Percentiles rank a stretch among this genome's conserved stretches.
Evolutionary conservation across 2,888 invertebrate genomes (phyloP).

Genomic region (Pandemis corylana): DNA sequence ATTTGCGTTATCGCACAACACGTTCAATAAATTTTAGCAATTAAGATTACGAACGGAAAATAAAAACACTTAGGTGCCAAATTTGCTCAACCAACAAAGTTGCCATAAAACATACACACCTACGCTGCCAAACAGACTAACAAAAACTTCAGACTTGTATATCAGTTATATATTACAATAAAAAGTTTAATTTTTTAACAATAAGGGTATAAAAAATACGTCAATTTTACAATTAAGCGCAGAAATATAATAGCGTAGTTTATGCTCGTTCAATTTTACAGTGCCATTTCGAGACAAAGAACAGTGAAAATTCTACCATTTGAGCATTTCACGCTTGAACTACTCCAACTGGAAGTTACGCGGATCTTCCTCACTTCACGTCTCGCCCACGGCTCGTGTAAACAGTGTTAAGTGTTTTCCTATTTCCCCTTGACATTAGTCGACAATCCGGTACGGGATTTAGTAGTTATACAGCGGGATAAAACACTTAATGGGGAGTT

Average conservation of each 20-base stretch:
- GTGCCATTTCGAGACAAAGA: not conserved
- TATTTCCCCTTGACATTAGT: constrained; percentile 59
- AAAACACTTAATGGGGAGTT: constrained; percentile 13
- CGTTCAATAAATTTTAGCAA: too few relatives aligned
- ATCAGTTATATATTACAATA: too few relatives aligned
- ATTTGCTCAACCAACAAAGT: too few relatives aligned
- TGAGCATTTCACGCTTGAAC: constrained; percentile 19
- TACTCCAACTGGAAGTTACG: constrained; percentile 29
- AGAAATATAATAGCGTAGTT: not conserved
- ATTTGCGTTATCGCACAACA: too few relatives aligned
- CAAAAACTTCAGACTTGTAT: too few relatives aligned
- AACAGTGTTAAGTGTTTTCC: constrained; percentile 61
- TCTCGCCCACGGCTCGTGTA: constrained; percentile 51
- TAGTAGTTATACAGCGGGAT: constrained; percentile 10
- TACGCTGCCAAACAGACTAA: too few relatives aligned
- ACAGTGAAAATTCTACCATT: constrained; percentile 15
- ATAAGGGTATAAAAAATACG: too few relatives aligned
- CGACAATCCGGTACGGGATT: constrained; percentile 32
- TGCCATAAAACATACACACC: too few relatives aligned
- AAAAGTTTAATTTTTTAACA: too few relatives aligned
- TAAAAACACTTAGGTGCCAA: too few relatives aligned
- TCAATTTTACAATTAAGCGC: not conserved
- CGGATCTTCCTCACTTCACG: constrained; percentile 45
- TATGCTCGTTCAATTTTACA: not conserved
- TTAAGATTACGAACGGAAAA: too few relatives aligned